A percentile compares a stretch with the other conserved stretches of the same genome.
Evolutionary conservation across 1,140 invertebrate species (phyloP).

Genomic region (Drosophila tristis): DNA sequence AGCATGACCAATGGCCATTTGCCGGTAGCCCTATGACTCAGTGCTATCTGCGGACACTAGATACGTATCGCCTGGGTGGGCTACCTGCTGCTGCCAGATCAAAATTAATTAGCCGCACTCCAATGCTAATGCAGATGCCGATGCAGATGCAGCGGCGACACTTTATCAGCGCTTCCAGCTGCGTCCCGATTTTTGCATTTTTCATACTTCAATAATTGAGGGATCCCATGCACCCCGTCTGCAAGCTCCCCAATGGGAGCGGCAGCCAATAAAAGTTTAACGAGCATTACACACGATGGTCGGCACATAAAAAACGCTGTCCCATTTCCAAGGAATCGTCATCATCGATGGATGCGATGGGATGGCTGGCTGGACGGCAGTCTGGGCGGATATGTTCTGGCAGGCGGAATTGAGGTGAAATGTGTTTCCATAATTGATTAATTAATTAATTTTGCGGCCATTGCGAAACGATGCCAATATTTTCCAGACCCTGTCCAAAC

Average conservation of each 20-base stretch:
- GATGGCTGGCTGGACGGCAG: neutral
- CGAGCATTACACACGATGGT: conserved; percentile 36
- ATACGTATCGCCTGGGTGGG: conserved; percentile 46
- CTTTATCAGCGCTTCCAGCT: conserved; percentile 63
- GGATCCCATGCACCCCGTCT: conserved; percentile 21
- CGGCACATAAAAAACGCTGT: conserved; percentile 51
- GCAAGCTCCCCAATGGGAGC: conserved; percentile 19
- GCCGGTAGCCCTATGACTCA: conserved; percentile 17
- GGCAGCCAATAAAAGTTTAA: conserved; percentile 68
- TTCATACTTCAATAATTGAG: conserved; percentile 69
- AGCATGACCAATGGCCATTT: conserved; percentile 16
- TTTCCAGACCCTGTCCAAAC: conserved; percentile 33
- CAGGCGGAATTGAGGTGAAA: conserved; percentile 22
- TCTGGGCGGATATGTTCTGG: neutral
- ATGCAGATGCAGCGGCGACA: conserved; percentile 12
- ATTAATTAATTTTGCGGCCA: conserved; percentile 63
- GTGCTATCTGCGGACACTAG: neutral
- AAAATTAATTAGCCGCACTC: conserved; percentile 70
- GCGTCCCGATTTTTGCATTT: conserved; percentile 39
- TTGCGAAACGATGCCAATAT: conserved; percentile 42
- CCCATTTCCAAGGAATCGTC: conserved; percentile 58
- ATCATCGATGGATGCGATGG: conserved; percentile 18
- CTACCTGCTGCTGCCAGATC: conserved; percentile 55
- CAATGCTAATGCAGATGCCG: conserved; percentile 27
- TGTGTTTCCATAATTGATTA: conserved; percentile 78